Evolutionary conservation across 2,888 invertebrate genomes (phyloP).

Genomic region (Sesia bembeciformis): DNA sequence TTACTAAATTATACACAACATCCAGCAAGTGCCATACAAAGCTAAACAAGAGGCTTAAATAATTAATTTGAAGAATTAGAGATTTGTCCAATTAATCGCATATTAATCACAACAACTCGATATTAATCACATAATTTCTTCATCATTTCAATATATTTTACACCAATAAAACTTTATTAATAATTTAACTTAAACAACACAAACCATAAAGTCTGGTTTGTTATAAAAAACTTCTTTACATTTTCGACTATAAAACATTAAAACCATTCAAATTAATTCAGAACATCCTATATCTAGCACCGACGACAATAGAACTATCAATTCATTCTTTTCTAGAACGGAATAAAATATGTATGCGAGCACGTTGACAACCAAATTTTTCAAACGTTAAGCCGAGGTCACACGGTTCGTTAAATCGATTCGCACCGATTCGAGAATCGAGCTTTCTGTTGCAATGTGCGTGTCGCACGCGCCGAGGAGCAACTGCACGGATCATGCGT

Average conservation of each 20-base stretch:
- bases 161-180: no score
- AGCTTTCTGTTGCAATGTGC: conserved; percentile 40
- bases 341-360: neutral
- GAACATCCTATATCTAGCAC: neutral
- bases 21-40: conserved; percentile 45
- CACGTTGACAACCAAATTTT: conserved; percentile 1
- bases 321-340: neutral
- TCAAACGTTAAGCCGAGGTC: conserved; percentile 20
- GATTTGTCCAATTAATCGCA: no score
- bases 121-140: no score
- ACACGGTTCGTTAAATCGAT: conserved; percentile 20
- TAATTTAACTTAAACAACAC: no score
- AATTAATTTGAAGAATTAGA: no score
- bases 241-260: conserved; percentile 22
- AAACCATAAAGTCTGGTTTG: no score
- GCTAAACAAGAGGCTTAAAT: conserved; percentile 2
- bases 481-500: conserved; percentile 55
- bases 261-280: neutral
- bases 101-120: no score
- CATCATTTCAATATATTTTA: no score
- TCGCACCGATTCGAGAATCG: conserved; percentile 13
- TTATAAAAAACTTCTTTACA: conserved; percentile 16
- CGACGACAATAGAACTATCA: neutral
- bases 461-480: conserved; percentile 57
- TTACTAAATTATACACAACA: conserved; percentile 40